Conservation (phyloP, 1,140 invertebrate species). For the Battus philenor region DNA sequence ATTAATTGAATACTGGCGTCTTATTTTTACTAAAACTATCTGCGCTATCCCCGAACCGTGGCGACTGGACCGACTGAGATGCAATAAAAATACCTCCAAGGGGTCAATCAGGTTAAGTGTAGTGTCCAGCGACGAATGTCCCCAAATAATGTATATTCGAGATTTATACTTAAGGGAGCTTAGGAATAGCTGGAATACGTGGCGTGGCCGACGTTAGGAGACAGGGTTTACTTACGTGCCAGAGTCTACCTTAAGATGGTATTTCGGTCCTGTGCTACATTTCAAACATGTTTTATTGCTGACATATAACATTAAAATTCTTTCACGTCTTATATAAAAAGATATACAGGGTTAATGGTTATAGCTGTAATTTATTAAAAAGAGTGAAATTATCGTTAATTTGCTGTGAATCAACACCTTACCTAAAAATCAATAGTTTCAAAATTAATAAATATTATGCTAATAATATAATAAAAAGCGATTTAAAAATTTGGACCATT, state of each 20-base stretch:
- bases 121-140: constrained; percentile 49
- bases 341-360: too few species aligned
- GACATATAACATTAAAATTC: too few species aligned
- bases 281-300: neutral
- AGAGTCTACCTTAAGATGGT: neutral
- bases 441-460: too few species aligned
- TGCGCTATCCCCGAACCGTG: constrained; percentile 1
- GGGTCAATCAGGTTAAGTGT: constrained; percentile 71
- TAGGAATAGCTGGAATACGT: constrained; percentile 36
- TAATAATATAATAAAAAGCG: too few species aligned
- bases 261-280: constrained; percentile 1
- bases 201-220: constrained; percentile 28
- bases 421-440: too few species aligned
- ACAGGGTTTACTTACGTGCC: constrained; percentile 21
- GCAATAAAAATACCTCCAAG: constrained; percentile 64
- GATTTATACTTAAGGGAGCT: constrained; percentile 49
- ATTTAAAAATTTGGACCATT: too few species aligned
- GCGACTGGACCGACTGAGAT: constrained; percentile 29
- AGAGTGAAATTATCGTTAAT: too few species aligned
- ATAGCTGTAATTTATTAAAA: too few species aligned
- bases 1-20: constrained; percentile 1
- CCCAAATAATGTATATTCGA: constrained; percentile 55
- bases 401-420: too few species aligned
- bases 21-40: constrained; percentile 12
- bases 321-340: too few species aligned